Conservation (phyloP, 2,113 vertebrate genomes). For the Tylochromis polylepis region DNA sequence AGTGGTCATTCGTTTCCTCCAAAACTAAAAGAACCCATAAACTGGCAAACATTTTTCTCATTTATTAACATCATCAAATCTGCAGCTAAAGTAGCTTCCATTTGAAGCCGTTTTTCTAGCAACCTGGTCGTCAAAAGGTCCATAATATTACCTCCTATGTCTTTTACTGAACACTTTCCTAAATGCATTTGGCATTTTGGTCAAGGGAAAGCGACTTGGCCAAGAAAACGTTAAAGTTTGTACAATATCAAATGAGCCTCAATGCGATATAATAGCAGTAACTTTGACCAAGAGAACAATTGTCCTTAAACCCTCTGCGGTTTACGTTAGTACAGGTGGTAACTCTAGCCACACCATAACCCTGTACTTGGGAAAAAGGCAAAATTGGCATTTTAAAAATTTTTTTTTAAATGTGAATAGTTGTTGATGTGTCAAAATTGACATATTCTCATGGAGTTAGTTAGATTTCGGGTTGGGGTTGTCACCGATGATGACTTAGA, state of each 20-base stretch:
- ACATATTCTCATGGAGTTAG: neutral
- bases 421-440: neutral
- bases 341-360: neutral
- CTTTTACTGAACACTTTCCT: neutral
- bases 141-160: neutral
- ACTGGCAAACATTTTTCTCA: neutral
- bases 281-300: neutral
- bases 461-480: neutral
- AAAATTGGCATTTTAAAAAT: accelerated
- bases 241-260: accelerated
- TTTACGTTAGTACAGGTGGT: neutral
- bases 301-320: neutral
- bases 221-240: accelerated
- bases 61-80: neutral
- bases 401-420: neutral
- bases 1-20: neutral
- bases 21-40: neutral
- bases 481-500: neutral
- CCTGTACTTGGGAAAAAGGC: neutral
- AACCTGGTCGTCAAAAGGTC: neutral
- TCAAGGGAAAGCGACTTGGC: neutral
- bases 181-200: neutral
- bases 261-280: neutral
- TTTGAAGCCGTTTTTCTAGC: neutral
- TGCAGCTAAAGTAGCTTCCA: neutral